Percentiles rank a stretch among this genome's conserved stretches.
phyloP scores from a whole-genome alignment of 2,888 invertebrate genomes.

The Bombylius discolor region DNA sequence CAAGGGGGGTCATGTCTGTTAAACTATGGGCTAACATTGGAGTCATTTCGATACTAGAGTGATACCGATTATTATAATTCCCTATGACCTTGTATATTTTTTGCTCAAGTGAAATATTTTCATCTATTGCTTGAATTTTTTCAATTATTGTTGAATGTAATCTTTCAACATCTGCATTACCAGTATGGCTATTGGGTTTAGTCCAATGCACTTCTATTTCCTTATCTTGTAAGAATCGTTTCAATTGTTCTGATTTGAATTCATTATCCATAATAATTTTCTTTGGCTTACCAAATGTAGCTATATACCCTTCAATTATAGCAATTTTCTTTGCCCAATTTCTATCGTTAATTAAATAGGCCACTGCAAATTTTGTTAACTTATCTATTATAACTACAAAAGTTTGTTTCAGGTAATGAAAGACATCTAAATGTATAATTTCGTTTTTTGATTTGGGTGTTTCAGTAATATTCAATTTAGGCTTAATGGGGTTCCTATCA shows the following conservation, averaged over 20 bases:
- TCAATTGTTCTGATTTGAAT: background rate
- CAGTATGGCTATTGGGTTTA: conserved; percentile 4
- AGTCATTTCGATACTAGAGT: conserved; percentile 1
- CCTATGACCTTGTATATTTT: conserved; percentile 4
- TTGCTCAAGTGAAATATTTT: background rate
- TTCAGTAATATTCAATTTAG: background rate
- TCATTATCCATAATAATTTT: conserved; percentile 5
- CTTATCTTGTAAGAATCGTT: background rate
- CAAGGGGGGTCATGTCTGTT: background rate
- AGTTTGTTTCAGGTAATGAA: background rate
- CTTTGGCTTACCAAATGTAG: background rate
- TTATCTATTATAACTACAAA: background rate
- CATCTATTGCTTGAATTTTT: conserved; percentile 6
- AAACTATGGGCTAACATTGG: conserved; percentile 1
- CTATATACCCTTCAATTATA: background rate
- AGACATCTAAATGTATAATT: background rate
- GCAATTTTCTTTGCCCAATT: background rate
- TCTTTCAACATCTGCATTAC: conserved; percentile 1
- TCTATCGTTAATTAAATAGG: background rate
- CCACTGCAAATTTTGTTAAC: background rate
- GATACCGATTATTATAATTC: conserved; percentile 7
- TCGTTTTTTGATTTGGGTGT: background rate
- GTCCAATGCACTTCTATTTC: background rate
- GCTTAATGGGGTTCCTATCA: background rate
- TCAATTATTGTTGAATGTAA: conserved; percentile 6